These are phyloP conservation scores for Crax fasciolata DNA, from an alignment of 2,797 vertebrate species.

Conservation along the genomic window DNA sequence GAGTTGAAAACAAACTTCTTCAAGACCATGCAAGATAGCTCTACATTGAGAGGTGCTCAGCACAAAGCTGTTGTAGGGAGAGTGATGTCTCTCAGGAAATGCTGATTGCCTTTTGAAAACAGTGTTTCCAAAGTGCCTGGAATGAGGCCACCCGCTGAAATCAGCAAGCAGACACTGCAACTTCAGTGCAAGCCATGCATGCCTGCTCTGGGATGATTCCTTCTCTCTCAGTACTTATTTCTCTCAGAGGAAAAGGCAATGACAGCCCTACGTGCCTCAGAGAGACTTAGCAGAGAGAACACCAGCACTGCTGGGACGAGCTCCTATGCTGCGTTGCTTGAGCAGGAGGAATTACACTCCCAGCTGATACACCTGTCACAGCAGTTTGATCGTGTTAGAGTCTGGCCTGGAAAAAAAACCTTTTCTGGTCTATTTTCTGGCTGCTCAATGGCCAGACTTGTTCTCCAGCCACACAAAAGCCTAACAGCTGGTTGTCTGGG, in stretches of 20 bases:
- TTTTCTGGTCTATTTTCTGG: background rate
- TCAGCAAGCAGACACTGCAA: rapidly evolving
- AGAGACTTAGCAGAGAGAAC: background rate
- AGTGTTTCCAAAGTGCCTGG: background rate
- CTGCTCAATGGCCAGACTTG: background rate
- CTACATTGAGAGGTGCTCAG: background rate
- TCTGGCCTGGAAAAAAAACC: background rate
- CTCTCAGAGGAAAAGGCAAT: background rate
- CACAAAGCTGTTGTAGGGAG: background rate
- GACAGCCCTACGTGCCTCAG: background rate
- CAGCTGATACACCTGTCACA: background rate
- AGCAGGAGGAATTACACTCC: background rate
- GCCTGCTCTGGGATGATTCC: background rate
- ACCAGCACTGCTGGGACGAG: background rate
- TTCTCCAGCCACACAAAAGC: background rate
- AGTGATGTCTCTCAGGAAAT: background rate
- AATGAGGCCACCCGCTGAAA: background rate
- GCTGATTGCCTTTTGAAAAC: background rate
- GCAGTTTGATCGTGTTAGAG: background rate
- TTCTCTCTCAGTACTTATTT: background rate
- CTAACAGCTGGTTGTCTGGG: rapidly evolving
- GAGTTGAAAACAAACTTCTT: background rate
- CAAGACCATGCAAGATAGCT: background rate
- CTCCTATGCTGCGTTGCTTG: background rate
- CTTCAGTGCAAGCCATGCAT: background rate